These are phyloP conservation scores for Hydrotaea diabolus DNA, from an alignment of 2,888 invertebrate species.

Conservation along the genomic window DNA sequence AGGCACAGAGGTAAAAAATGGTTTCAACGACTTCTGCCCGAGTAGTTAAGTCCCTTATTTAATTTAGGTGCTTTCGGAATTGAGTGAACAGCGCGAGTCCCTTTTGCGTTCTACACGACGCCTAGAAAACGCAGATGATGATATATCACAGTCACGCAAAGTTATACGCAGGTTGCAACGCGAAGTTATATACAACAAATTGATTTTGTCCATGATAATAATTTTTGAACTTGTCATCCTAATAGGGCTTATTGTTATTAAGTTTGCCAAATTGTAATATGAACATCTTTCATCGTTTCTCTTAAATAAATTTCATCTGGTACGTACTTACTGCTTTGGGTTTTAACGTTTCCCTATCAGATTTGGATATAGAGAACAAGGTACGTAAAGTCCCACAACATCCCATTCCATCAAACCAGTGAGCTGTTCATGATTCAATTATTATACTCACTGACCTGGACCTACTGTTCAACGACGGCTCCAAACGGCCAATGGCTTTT, in stretches of 20 bases:
- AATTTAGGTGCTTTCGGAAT: constrained; percentile 85
- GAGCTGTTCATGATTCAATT: no score
- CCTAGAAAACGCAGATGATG: constrained; percentile 87
- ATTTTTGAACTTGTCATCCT: constrained; percentile 86
- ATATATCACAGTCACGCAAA: constrained; percentile 84
- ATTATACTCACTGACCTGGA: no score
- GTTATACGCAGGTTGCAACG: constrained; percentile 86
- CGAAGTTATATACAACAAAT: constrained; percentile 88
- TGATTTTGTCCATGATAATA: constrained; percentile 88
- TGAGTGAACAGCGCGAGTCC: constrained; percentile 89
- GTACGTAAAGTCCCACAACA: no score
- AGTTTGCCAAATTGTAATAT: constrained; percentile 79
- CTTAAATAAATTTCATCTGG: no score
- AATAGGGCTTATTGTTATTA: constrained; percentile 84
- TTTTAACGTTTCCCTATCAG: no score
- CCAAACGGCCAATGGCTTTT: no score
- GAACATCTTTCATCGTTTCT: no score
- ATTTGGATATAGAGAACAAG: no score
- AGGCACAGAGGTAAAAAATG: constrained; percentile 83
- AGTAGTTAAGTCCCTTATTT: not conserved
- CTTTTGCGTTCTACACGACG: constrained; percentile 85
- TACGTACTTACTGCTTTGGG: no score
- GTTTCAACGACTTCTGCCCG: no score
- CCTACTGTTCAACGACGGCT: no score
- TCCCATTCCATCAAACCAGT: no score